Percentiles rank a stretch among this genome's conserved stretches.
These are phyloP conservation scores for Kryptolebias ocellatus DNA, from an alignment of 2,797 vertebrate species.

Conservation along the genomic window DNA sequence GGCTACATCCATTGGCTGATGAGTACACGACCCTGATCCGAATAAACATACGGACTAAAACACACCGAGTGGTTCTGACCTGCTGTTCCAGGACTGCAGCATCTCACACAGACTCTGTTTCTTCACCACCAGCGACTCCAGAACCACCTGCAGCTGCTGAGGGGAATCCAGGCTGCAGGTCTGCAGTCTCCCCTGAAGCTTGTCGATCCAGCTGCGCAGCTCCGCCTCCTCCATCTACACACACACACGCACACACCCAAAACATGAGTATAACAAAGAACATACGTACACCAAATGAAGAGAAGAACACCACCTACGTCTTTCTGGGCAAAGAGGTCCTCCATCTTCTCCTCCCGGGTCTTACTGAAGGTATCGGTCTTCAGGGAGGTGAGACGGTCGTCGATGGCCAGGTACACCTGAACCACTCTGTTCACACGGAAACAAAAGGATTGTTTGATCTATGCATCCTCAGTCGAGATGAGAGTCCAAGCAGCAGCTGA, in stretches of 20 bases:
- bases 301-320: constrained; percentile 80
- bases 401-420: constrained; percentile 94
- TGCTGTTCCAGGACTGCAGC: constrained; percentile 94
- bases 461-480: too few species aligned
- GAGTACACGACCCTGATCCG: too few species aligned
- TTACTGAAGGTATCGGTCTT: constrained; percentile 99
- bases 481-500: too few species aligned
- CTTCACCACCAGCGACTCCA: constrained; percentile 94
- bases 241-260: background rate
- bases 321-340: constrained; percentile 98
- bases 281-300: accelerated
- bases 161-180: constrained; percentile 85
- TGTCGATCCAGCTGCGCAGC: constrained; percentile 93
- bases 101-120: constrained; percentile 96
- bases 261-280: background rate
- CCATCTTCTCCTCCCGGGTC: constrained; percentile 98
- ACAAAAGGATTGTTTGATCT: too few species aligned
- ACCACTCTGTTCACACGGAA: constrained; percentile 81
- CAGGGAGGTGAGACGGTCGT: constrained; percentile 96
- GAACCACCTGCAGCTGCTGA: constrained; percentile 89
- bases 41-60: background rate
- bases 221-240: constrained; percentile 95
- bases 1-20: background rate
- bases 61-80: constrained; percentile 71
- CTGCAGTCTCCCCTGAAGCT: constrained; percentile 90